A percentile compares a stretch with the other conserved stretches of the same genome.
phyloP scores from a whole-genome alignment of 1,140 invertebrate species.

The Cotesia glomerata region DNA sequence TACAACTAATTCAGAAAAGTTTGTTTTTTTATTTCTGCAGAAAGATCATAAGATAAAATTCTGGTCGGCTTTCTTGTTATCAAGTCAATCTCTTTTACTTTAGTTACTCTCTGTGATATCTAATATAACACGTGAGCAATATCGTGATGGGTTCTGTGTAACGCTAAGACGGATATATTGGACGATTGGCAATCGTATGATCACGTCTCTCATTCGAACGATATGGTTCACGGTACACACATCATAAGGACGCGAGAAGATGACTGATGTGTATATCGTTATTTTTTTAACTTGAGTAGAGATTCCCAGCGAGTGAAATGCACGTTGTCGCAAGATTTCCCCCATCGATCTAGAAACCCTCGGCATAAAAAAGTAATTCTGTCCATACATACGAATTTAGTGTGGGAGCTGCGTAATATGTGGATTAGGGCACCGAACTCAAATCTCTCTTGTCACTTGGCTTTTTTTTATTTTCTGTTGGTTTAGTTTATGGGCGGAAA shows the following conservation, averaged over 20 bases:
- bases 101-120: background rate
- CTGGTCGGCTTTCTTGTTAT: background rate
- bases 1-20: background rate
- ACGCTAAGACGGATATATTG: too few species aligned
- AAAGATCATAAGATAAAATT: background rate
- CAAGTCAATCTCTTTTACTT: background rate
- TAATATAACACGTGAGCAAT: conserved; percentile 28
- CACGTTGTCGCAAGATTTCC: background rate
- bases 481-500: background rate
- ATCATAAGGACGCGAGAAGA: background rate
- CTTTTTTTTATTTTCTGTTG: background rate
- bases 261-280: background rate
- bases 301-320: too few species aligned
- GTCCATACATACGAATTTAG: background rate
- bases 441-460: background rate
- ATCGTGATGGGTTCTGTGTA: conserved; percentile 4
- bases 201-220: background rate
- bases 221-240: background rate
- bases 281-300: too few species aligned
- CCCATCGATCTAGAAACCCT: background rate
- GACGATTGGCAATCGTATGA: too few species aligned
- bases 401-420: too few species aligned
- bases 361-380: conserved; percentile 14
- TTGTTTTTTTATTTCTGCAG: background rate
- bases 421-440: background rate